These are phyloP conservation scores for Nycticryphes semicollaris DNA, from an alignment of 2,113 vertebrate genomes.

Conservation along the genomic window DNA sequence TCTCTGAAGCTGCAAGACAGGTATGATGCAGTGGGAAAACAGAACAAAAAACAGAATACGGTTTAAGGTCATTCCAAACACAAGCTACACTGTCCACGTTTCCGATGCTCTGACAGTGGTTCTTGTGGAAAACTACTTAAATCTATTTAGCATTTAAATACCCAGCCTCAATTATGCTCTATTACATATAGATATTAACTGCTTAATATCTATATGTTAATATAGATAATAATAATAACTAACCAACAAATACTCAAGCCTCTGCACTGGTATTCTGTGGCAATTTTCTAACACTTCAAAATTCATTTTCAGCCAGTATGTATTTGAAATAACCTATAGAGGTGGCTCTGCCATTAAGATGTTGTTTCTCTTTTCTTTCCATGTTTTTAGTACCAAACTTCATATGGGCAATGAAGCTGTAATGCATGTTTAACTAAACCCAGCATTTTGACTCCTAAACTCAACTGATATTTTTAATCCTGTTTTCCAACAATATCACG, in stretches of 20 bases:
- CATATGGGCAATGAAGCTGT: not conserved
- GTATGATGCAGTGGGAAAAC: not conserved
- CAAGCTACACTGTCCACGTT: not conserved
- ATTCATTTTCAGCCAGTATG: not conserved
- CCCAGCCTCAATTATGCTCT: not conserved
- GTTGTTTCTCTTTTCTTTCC: not conserved
- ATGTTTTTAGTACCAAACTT: not conserved
- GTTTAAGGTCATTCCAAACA: not conserved
- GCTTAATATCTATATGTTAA: too few species aligned
- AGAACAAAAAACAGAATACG: not conserved
- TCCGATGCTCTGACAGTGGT: not conserved
- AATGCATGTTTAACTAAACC: not conserved
- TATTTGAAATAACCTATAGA: not conserved
- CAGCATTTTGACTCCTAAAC: not conserved
- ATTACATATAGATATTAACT: constrained; percentile 10
- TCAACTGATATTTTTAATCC: not conserved
- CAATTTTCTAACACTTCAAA: not conserved
- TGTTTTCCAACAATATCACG: fast-evolving
- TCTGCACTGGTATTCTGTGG: not conserved
- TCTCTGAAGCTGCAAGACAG: not conserved
- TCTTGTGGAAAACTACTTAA: not conserved
- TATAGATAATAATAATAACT: too few species aligned
- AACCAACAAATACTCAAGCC: not conserved
- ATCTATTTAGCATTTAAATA: constrained; percentile 59
- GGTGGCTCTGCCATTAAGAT: not conserved